Percentiles rank a stretch among this genome's conserved stretches.
Conservation (phyloP, 2,113 vertebrate genomes). For the Chamaetylas fuelleborni region DNA sequence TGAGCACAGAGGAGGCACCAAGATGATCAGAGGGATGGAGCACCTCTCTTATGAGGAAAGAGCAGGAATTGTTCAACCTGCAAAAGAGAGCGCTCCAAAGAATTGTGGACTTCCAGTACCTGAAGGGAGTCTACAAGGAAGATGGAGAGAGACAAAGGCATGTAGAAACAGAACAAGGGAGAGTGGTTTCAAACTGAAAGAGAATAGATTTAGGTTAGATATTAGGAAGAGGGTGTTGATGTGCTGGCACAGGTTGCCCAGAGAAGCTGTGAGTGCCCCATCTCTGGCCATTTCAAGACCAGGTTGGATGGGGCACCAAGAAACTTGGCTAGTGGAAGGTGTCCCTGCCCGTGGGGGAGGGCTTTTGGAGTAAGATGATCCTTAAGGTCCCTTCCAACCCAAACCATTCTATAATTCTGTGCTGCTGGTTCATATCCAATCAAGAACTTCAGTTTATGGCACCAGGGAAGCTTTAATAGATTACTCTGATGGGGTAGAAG, state of each 20-base stretch:
- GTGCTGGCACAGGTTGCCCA: neutral
- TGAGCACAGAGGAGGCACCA: accelerated
- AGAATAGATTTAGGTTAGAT: neutral
- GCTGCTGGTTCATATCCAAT: neutral
- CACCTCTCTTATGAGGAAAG: accelerated
- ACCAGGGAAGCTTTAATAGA: neutral
- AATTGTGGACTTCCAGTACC: neutral
- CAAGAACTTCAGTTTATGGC: neutral
- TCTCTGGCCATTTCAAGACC: neutral
- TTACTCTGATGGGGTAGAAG: neutral
- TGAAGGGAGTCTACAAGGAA: neutral
- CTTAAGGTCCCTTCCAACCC: neutral
- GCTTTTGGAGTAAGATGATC: neutral
- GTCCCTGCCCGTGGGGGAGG: neutral
- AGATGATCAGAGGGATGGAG: neutral
- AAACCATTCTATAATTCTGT: neutral
- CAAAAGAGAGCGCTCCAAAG: neutral
- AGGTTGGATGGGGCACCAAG: neutral
- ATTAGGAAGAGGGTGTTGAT: neutral
- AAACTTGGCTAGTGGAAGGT: neutral
- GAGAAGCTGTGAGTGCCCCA: neutral
- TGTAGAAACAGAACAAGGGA: neutral
- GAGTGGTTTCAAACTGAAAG: neutral
- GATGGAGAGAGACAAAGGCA: neutral
- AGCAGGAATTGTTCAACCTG: neutral